Conservation (phyloP, 2,888 invertebrate species). For the Osmoderma eremita region DNA sequence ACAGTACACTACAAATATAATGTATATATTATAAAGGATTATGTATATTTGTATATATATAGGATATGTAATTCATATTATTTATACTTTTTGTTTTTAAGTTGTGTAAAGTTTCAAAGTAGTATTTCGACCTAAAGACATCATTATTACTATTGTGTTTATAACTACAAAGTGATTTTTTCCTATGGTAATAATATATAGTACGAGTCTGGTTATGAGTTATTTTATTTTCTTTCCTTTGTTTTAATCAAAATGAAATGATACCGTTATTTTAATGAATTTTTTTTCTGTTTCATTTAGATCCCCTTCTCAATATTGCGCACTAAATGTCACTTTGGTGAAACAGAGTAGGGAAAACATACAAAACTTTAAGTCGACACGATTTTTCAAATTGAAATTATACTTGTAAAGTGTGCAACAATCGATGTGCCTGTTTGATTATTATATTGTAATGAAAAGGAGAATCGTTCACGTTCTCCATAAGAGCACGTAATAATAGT, state of each 20-base stretch:
- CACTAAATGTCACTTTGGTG: too few relatives aligned
- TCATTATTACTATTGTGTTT: constrained; percentile 18
- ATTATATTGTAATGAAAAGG: constrained; percentile 32
- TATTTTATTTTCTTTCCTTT: constrained; percentile 10
- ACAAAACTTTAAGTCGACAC: constrained; percentile 36
- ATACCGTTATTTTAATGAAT: constrained; percentile 18
- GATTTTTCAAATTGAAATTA: constrained; percentile 24
- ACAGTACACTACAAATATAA: constrained; percentile 11
- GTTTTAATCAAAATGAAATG: constrained; percentile 14
- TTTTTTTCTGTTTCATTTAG: constrained; percentile 7
- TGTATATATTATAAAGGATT: constrained; percentile 27
- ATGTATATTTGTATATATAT: constrained; percentile 32
- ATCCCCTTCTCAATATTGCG: constrained; percentile 10
- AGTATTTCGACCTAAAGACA: constrained; percentile 38
- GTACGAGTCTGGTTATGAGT: background rate
- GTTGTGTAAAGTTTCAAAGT: constrained; percentile 29
- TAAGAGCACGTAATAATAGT: constrained; percentile 31
- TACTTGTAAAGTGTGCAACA: constrained; percentile 45
- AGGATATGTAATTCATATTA: constrained; percentile 25
- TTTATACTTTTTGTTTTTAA: constrained; percentile 30
- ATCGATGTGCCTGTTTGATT: constrained; percentile 53
- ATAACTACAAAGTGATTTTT: constrained; percentile 13
- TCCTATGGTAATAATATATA: constrained; percentile 3
- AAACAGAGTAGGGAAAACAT: constrained; percentile 18
- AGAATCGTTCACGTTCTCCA: constrained; percentile 37